Evolutionary conservation across 2,113 vertebrate genomes (phyloP), one percentile per base, ranked within the genome.

Genomic region (Aegotheles bennettii): DNA sequence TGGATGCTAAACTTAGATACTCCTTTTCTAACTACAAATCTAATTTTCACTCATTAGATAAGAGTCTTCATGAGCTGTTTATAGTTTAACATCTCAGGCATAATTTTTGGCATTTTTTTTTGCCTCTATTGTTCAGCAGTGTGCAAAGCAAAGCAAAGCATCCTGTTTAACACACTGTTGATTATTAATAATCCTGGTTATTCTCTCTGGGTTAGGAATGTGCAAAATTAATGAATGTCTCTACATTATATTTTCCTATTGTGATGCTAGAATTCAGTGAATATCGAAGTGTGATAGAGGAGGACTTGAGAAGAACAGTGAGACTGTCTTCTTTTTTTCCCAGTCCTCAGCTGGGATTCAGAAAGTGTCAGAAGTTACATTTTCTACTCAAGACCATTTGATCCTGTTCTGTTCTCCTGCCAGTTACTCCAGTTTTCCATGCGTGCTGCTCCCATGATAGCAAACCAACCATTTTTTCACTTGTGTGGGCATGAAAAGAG

Each of bases 401-500:
- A 68, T 79, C 28, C 36, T 73, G 13, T 47, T 21, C 68, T 59
- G 6, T 59, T 93, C 20, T 82, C 26, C 60, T 43, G 14, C 16
- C 42, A 38, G 16, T 38, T 91, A 40, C 38, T 91, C 50, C 54
- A 38, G 6, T 77, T 91, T 86, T 80, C 63, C 13, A 25, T 13
- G 10, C 19, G 7, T 61, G 23, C 31, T 71, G 29, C 11, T 95
- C 40, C 38, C 93, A 3, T 9, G 28, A 57, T 23, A 85, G 38
- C 35, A 78, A 26, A 53, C 13, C 23, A 15, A 6, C 63, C 25
- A 38, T 21, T 53, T 64, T 82, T 60, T 47, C 1, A 45, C 8
- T 76, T 2, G 0, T 29, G 6, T 1, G 2, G 10, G 5, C 1
- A 1, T 73, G 35, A 88, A 78, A 60, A 69, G 78, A 69, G 23